Percentiles rank a stretch among this genome's conserved stretches.
These are phyloP conservation scores for Rostratula benghalensis DNA, from an alignment of 2,113 vertebrate genomes.

Conservation along the genomic window DNA sequence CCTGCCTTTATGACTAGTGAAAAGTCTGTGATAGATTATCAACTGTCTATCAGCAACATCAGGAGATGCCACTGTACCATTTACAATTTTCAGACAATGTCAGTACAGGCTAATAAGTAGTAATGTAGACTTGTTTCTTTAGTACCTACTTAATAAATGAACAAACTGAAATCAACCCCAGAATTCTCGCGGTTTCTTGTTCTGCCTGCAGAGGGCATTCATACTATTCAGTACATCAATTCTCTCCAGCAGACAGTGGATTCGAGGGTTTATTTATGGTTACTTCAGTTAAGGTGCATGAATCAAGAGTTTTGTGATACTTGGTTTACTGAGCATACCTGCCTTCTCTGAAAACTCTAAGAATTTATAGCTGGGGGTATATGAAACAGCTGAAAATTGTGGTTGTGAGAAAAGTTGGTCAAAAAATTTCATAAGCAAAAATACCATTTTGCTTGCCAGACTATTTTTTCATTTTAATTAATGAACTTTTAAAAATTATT, in stretches of 20 bases:
- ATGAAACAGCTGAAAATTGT: background rate
- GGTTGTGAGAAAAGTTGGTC: background rate
- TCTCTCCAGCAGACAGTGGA: background rate
- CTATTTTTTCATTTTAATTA: background rate
- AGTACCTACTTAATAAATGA: background rate
- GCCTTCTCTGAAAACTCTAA: background rate
- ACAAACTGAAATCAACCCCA: background rate
- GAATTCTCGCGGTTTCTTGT: background rate
- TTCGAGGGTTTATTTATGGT: background rate
- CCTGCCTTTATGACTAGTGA: background rate
- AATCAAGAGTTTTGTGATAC: background rate
- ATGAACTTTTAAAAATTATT: background rate
- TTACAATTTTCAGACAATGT: background rate
- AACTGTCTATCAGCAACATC: background rate
- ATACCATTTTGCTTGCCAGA: background rate
- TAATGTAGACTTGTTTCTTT: background rate
- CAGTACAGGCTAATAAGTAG: background rate
- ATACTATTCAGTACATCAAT: background rate
- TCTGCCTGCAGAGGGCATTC: slow-evolving; percentile 54
- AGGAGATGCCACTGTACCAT: background rate
- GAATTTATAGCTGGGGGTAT: background rate
- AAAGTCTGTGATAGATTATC: background rate
- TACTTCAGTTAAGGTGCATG: background rate
- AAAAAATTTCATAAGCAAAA: background rate
- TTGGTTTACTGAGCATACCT: background rate